Evolutionary conservation across 2,113 vertebrate species (phyloP), one percentile per base, ranked within the genome.

Genomic region (Mesembrinibis cayennensis): DNA sequence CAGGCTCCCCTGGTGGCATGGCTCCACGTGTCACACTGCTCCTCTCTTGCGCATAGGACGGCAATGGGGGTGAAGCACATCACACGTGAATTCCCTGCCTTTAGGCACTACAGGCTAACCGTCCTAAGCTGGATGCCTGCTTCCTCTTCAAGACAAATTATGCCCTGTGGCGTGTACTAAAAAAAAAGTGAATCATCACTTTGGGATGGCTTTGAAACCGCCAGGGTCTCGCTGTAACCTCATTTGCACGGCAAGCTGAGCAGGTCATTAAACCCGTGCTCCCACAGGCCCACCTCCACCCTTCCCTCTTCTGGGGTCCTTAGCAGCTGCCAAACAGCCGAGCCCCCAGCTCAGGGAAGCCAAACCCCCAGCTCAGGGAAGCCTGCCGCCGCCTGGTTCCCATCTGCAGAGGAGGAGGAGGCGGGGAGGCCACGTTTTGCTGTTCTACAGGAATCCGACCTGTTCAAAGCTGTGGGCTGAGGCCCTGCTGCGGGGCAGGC

Each of bases 31-130:
- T 16, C 30, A 38, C 23, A 8, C 63, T 16, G n/a, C 14, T 49
- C 32, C 74, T 42, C 44, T 38, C 62, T 34, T 4, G 3, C 2
- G 47, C 20, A 6, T 7, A 10, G 1, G 5, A 44, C 0, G 0
- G 82, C 71, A n/a, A 11, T 2, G 25, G 55, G 42, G 36, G 16
- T 17, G 56, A 59, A 70, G 44, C 52, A 18, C 27, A 9, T 1
- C 42, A 11, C 40, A 7, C 0, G 4, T 9, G 63, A 44, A 40
- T 34, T 65, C 58, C 59, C n/a, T 20, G 70, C 53, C 74, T 66
- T 47, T 18, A 38, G 20, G 52, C 32, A 18, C 22, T 25, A 27
- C 59, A 30, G 40, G 47, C 21, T n/a, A 44, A n/a, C 20, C 0
- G 9, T 9, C 45, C 81, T 26, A 55, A 44, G 36, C 36, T 50